Conservation (phyloP, 2,888 invertebrate genomes). For the Hedychridium roseum region DNA sequence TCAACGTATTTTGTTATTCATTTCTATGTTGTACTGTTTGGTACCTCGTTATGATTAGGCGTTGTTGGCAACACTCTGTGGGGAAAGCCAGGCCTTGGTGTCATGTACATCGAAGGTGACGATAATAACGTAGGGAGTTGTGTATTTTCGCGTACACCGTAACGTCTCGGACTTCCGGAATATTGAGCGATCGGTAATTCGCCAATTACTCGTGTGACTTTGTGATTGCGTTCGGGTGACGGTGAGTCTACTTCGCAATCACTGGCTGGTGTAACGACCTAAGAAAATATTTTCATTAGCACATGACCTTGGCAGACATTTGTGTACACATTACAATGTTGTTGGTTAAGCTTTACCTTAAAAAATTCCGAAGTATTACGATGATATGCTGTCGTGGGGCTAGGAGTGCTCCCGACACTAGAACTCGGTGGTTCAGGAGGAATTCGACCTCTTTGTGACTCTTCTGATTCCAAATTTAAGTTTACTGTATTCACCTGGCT, state of each 20-base stretch:
- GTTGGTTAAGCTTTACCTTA: constrained; percentile 53
- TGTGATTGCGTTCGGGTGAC: constrained; percentile 59
- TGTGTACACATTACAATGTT: constrained; percentile 43
- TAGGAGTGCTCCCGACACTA: constrained; percentile 60
- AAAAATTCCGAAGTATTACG: constrained; percentile 65
- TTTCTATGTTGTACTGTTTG: too few relatives aligned
- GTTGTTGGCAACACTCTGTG: constrained; percentile 69
- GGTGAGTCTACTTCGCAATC: constrained; percentile 58
- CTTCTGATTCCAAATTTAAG: constrained; percentile 49
- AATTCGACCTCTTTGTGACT: constrained; percentile 51
- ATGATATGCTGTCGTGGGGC: constrained; percentile 59
- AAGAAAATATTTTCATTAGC: constrained; percentile 2
- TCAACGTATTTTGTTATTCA: too few relatives aligned
- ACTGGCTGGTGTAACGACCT: constrained; percentile 58
- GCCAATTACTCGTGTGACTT: constrained; percentile 77
- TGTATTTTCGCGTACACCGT: constrained; percentile 70
- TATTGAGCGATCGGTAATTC: constrained; percentile 92
- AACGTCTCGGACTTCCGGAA: constrained; percentile 88
- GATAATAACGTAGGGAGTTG: constrained; percentile 69
- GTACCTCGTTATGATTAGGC: constrained; percentile 59
- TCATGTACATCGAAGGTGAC: constrained; percentile 73
- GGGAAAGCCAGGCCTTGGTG: constrained; percentile 88
- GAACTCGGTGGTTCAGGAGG: constrained; percentile 58
- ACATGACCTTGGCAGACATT: not conserved
- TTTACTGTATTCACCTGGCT: constrained; percentile 40